phyloP scores from a whole-genome alignment of 2,888 invertebrate genomes.

The Allygus modestus region DNA sequence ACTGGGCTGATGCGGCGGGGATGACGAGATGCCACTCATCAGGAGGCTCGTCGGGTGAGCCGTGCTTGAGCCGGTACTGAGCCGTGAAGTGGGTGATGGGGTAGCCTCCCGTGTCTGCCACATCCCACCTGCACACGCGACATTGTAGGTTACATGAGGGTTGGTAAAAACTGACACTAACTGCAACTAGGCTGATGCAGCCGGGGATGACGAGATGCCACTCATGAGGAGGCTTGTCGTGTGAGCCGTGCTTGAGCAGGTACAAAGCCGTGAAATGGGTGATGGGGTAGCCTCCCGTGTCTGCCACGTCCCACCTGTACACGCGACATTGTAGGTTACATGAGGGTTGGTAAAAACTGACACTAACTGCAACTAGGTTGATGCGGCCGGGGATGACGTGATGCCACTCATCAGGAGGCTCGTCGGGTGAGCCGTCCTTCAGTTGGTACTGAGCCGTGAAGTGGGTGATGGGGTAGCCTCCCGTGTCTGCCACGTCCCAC shows the following conservation, averaged over 20 bases:
- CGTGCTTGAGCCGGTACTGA: slow-evolving; percentile 81
- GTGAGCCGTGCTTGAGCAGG: slow-evolving; percentile 76
- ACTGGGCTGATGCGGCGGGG: slow-evolving; percentile 91
- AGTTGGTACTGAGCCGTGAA: slow-evolving; percentile 91
- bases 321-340: too few relatives aligned
- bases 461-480: slow-evolving; percentile 90
- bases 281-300: slow-evolving; percentile 88
- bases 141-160: too few relatives aligned
- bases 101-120: slow-evolving; percentile 83
- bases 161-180: too few relatives aligned
- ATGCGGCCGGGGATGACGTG: slow-evolving; percentile 90
- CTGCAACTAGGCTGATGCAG: slow-evolving; percentile 83
- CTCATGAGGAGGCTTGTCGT: slow-evolving; percentile 75
- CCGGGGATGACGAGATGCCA: slow-evolving; percentile 90
- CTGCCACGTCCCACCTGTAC: slow-evolving; percentile 82
- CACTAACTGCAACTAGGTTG: slow-evolving; percentile 88
- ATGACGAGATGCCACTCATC: slow-evolving; percentile 88
- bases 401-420: slow-evolving; percentile 81
- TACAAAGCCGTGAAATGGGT: slow-evolving; percentile 92
- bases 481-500: slow-evolving; percentile 83
- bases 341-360: too few relatives aligned
- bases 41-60: slow-evolving; percentile 71
- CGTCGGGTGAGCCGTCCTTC: slow-evolving; percentile 69
- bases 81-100: slow-evolving; percentile 92
- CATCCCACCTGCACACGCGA: slow-evolving; percentile 78